These are phyloP conservation scores for Turritopsis dohrnii DNA, from an alignment of 30 jellyfish, hydroid and myxozoan genomes.

Conservation along the genomic window DNA sequence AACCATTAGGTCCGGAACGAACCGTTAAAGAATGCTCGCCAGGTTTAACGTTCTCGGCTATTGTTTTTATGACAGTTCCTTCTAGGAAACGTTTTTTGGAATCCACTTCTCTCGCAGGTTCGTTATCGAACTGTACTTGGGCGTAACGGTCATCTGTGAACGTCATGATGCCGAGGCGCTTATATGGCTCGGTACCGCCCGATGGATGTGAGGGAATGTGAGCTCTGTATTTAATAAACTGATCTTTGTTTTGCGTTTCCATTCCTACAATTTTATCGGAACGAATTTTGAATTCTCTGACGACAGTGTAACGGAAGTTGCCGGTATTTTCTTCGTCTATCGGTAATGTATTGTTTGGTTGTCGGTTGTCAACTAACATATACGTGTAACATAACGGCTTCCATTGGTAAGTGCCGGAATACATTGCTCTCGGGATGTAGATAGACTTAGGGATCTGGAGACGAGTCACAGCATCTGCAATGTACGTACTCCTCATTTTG, in stretches of 20 bases:
- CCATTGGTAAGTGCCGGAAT: constrained; percentile 75
- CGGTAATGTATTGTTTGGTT: constrained; percentile 78
- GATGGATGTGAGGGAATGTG: constrained; percentile 72
- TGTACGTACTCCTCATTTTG: constrained; percentile 69
- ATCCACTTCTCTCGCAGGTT: constrained; percentile 33
- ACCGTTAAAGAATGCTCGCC: constrained; percentile 79
- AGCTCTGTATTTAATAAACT: constrained; percentile 48
- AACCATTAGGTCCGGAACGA: constrained; percentile 79
- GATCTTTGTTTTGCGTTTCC: constrained; percentile 77
- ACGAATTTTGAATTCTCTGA: constrained; percentile 86
- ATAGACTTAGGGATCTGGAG: constrained; percentile 74
- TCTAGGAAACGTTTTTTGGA: constrained; percentile 75
- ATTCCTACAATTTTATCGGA: constrained; percentile 88
- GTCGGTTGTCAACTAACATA: constrained; percentile 77
- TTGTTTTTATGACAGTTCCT: constrained; percentile 74
- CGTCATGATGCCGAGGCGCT: constrained; percentile 83
- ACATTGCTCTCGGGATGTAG: constrained; percentile 83
- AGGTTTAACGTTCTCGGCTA: constrained; percentile 75
- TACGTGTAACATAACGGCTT: constrained; percentile 92
- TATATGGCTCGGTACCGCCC: constrained; percentile 67
- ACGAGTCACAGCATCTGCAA: constrained; percentile 88
- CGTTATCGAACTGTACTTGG: constrained; percentile 55
- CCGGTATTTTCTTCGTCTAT: constrained; percentile 55
- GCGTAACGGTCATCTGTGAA: constrained; percentile 89
- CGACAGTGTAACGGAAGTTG: constrained; percentile 68